Base-by-base conservation (phyloP, 2,888 invertebrate genomes). In the Pyrocoelia pectoralis region DNA sequence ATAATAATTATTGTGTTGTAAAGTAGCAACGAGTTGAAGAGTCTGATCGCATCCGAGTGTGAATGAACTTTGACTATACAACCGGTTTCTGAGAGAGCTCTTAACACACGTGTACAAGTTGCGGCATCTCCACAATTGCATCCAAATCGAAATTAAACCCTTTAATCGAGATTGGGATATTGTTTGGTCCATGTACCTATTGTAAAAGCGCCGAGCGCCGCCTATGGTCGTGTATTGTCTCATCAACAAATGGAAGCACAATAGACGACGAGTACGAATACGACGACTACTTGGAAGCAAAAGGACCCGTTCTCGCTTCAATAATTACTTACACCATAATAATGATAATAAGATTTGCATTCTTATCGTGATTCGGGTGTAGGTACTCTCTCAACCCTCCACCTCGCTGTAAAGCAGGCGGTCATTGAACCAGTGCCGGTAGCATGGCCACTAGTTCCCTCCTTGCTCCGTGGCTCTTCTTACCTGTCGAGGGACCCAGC, bases 381-480 rank as follows among this genome's bases (percentile, higher is more conserved):
- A 33, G 33, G 33, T 56, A 57, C 67, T 61, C 73, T 74, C 64
- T 64, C 66, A 67, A 65, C 68, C 70, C 70, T 67, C 69, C 73
- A 75, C 74, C 72, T 74, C 76, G 80, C 81, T 80, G 81, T 81
- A 83, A 82, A 83, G 79, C 77, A 73, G 74, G 74, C 79, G 79
- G 80, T 79, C 82, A 82, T 74, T 74, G 79, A 80, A 79, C 80
- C 79, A 75, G 79, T 80, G 81, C 80, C 81, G 83, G 80, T 79
- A 75, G 74, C 78, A 76, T 75, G 76, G 75, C 75, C 75, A 76
- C 76, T 73, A 66, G 69, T 72, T 76, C 75, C 76, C 77, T 76
- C 76, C 73, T 74, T 73, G 73, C 74, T 72, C 68, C 73, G 68
- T 66, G 71, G 72, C 67, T 68, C 65, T 63, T 73, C 75, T 75